Evolutionary conservation across 2,113 vertebrate species (phyloP), one percentile per base, ranked within the genome.

Genomic region (Fulmarus glacialis): DNA sequence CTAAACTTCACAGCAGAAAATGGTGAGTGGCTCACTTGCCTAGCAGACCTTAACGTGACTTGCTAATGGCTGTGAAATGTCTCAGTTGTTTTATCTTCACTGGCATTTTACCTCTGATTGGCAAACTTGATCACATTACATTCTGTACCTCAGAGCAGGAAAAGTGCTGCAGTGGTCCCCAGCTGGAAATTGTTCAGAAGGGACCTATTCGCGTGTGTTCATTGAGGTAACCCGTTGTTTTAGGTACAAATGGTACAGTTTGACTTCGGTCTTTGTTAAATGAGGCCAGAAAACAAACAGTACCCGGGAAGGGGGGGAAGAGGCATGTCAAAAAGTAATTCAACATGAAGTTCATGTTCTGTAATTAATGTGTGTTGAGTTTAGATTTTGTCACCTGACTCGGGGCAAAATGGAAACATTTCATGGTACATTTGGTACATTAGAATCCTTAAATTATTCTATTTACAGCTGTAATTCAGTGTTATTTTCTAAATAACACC

Each of bases 201-300:
- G 71, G 43, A 32, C 67, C 32, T 15, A 2, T 17, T 85, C 22
- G 2, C 1, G 1, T 4, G 58, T 17, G 52, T 13, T 87, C 30
- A 1, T 5, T 4, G 74, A 42, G 56, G 16, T 23, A 21, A 27
- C 52, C 50, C 1, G 1, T 48, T 34, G 43, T 2, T 24, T 80
- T 77, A 42, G 63, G 60, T 84, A 50, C 81, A 93, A 27, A 64
- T 27, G 90, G 71, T 40, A 30, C 77, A 64, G 55, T 70, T 81
- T 92, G 90, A 53, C 82, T 78, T 77, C 47, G 12, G 50, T 15
- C 68, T 42, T n/a, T 36, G 16, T 70, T 73, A 40, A 68, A 70
- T 12, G 78, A 91, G 47, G 60, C 68, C 78, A 67, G 84, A 82
- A 84, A 89, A 83, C 53, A 95, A 91, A 70, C 45, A 81, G 56